A percentile compares a stretch with the other conserved stretches of the same genome.
Conservation (phyloP, 1,140 invertebrate genomes). For the Procambarus clarkii region DNA sequence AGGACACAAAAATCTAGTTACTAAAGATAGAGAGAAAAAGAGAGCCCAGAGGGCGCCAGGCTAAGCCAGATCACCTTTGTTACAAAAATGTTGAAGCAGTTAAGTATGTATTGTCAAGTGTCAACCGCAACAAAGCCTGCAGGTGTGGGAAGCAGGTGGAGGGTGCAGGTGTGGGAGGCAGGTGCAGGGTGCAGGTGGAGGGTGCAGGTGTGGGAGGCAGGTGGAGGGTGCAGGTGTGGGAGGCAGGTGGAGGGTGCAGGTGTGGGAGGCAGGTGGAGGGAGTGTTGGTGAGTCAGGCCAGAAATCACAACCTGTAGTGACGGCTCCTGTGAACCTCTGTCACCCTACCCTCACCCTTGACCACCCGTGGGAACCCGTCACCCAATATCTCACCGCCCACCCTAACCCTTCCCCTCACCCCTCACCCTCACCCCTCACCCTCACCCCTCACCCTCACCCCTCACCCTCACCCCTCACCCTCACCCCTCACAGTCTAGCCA, state of each 20-base stretch:
- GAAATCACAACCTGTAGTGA: not conserved
- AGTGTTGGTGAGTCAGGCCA: not conserved
- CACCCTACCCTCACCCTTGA: not conserved
- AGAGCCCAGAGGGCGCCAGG: no score
- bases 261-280: not conserved
- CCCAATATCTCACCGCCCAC: not conserved
- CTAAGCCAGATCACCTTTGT: no score
- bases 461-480: no score
- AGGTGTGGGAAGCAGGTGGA: not conserved
- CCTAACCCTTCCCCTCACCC: not conserved
- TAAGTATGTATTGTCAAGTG: no score
- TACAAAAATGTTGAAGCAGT: no score
- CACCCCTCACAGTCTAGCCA: no score
- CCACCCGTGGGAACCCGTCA: slow-evolving; percentile 6
- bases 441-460: not conserved
- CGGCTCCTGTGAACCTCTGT: not conserved
- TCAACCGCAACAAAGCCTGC: no score
- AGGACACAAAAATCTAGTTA: no score
- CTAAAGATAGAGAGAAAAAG: no score
- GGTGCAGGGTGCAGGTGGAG: no score
- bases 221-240: not conserved
- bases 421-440: not conserved
- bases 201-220: not conserved
- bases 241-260: not conserved
- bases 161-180: no score